phyloP scores from a whole-genome alignment of 2,797 vertebrate species.

The Sebastes elongatus region DNA sequence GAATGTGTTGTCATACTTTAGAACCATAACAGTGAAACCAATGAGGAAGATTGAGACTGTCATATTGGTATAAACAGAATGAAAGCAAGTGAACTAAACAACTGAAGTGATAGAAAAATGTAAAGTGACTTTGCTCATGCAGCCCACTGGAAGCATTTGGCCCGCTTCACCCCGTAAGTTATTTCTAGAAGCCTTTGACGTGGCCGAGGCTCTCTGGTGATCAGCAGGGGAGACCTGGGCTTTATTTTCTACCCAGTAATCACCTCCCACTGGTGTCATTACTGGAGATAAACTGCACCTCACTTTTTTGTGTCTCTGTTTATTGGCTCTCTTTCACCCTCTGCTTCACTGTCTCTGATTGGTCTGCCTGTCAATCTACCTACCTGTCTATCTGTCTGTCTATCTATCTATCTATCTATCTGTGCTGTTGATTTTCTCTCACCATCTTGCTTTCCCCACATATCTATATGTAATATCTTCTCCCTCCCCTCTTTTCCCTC shows the following conservation, averaged over 20 bases:
- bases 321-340: not conserved
- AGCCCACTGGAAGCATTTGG: not conserved
- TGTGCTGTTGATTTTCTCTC: conserved; percentile 3
- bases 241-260: conserved; percentile 24
- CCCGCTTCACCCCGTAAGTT: not conserved
- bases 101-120: not conserved
- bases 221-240: conserved; percentile 21
- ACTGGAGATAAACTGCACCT: not conserved
- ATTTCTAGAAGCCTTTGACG: not conserved
- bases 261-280: conserved; percentile 34
- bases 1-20: not conserved
- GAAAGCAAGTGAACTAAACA: not conserved
- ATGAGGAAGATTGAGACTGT: not conserved
- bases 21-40: not conserved
- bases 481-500: not conserved
- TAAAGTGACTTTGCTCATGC: not conserved
- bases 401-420: not conserved
- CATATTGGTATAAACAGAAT: not conserved
- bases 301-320: not conserved
- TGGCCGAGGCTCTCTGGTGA: not conserved
- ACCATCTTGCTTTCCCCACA: not conserved
- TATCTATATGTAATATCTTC: not conserved
- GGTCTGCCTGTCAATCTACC: not conserved
- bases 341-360: not conserved
- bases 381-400: not conserved